Base-by-base conservation (phyloP, 2,113 vertebrate genomes). In the Tamias sibiricus region DNA sequence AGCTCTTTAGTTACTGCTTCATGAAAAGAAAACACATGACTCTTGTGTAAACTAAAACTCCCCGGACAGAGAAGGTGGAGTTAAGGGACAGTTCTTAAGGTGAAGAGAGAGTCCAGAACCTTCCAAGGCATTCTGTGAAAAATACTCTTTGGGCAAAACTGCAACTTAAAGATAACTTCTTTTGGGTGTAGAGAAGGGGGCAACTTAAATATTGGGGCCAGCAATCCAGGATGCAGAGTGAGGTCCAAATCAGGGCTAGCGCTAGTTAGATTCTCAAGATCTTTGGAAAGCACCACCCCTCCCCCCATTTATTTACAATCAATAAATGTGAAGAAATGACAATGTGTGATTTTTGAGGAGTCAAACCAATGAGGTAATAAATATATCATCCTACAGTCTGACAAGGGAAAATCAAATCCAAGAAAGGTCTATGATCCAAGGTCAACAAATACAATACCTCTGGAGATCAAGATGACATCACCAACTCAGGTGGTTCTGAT, bases 101-200 rank as follows among this genome's bases (percentile, higher is more conserved):
- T 87, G 7, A 96, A 79, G 47, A 94, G 84, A 92, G 95, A 97
- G 69, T 89, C 86, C 35, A 94, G 79, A 81, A 62, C 85, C 88
- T 96, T 95, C 82, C 90, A 97, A 97, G 79, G 64, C 79, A 75
- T 72, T 82, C 47, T 93, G 44, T 92, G 71, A 96, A 96, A 97
- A 93, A 89, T 71, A 42, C 19, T 88, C 71, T 96, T 96, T 94
- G 92, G 90, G 92, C 96, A 96, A 95, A 96, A 94, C 62, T 94
- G 32, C 80, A 95, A 94, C 49, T 96, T 97, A 96, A 97, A 97
- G 97, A 96, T 97, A 97, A 97, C 92, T 62, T 90, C 37, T 79
- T 49, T 89, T 92, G 91, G 76, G 47, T 90, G 64, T 76, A 40
- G 85, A 94, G 84, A 81, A 26, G 42, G 87, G 59, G 54, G 54